phyloP scores from a whole-genome alignment of 2,113 vertebrate species.

The Egretta garzetta region DNA sequence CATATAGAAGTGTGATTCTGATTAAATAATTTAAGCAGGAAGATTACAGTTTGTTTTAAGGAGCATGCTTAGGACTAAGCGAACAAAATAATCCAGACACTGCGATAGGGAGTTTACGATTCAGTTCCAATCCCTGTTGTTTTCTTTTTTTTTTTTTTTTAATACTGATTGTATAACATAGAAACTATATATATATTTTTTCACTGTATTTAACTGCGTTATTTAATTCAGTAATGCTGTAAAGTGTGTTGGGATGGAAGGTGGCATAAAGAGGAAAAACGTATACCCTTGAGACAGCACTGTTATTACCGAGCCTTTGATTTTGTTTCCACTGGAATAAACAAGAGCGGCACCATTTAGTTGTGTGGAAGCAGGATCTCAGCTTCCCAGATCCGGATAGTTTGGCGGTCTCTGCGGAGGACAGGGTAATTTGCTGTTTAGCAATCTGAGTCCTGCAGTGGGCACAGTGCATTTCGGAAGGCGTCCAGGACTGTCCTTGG shows the following conservation, averaged over 20 bases:
- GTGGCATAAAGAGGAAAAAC: neutral
- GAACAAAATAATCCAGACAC: neutral
- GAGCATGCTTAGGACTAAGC: neutral
- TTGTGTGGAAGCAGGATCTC: neutral
- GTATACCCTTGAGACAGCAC: neutral
- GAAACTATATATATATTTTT: neutral
- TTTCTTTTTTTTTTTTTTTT: neutral
- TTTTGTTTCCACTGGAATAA: neutral
- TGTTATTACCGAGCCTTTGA: neutral
- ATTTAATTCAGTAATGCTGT: neutral
- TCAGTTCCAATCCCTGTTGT: neutral
- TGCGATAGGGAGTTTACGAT: neutral
- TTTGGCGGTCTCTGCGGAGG: neutral
- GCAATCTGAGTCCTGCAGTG: neutral
- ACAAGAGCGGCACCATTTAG: neutral
- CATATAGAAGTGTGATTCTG: neutral
- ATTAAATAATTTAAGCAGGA: neutral
- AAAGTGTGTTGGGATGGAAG: neutral
- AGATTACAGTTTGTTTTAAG: neutral
- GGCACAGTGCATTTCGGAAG: neutral
- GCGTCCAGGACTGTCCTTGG: neutral
- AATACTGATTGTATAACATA: neutral
- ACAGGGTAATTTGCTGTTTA: neutral
- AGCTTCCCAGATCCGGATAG: neutral
- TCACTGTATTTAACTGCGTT: neutral